Evolutionary conservation across 2,797 vertebrate genomes (phyloP), one percentile per base, ranked within the genome.

Genomic region (Toxotes lorentzi): DNA sequence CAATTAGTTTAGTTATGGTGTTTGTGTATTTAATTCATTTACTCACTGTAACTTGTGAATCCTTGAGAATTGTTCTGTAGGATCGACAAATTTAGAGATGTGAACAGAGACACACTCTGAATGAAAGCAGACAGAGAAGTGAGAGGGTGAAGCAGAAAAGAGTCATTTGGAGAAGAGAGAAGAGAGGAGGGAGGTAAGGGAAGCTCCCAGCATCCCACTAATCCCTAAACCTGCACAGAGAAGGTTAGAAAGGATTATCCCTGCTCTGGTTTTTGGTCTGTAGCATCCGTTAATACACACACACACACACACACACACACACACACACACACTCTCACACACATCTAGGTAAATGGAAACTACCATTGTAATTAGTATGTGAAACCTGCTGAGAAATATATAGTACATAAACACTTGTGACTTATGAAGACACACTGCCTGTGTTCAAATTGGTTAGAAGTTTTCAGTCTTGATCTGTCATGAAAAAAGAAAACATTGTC

Each of bases 181-280:
- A 61, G 50, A 59, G 62, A 63, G 34, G 54, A 69, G 61, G n/a
- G 75, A 76, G 76, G 66, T 60, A 45, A 70, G 62, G 72, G 60
- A 77, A 76, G 84, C 81, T 89, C 79, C 62, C 83, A 81, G 61
- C 83, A 76, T 85, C 83, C 51, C 45, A 10, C 77, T 91, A 92
- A 91, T 92, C 86, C 86, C 48, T 73, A 87, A 90, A 93, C 88
- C 90, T 92, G 86, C 84, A 83, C 86, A 89, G 84, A 85, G 81
- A 92, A 90, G 81, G 89, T 91, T 91, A 83, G 81, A 83, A 81
- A 76, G 86, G 89, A 90, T 92, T 88, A 91, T 89, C 84, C 67
- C 80, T 68, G 76, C 85, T 86, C 85, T 75, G 82, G 73, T 87
- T 86, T 89, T 87, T 89, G 86, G 21, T 86, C 75, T 65, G 19